phyloP scores from a whole-genome alignment of 53 echinoderm and acorn worm genomes.

The Antedon mediterranea region DNA sequence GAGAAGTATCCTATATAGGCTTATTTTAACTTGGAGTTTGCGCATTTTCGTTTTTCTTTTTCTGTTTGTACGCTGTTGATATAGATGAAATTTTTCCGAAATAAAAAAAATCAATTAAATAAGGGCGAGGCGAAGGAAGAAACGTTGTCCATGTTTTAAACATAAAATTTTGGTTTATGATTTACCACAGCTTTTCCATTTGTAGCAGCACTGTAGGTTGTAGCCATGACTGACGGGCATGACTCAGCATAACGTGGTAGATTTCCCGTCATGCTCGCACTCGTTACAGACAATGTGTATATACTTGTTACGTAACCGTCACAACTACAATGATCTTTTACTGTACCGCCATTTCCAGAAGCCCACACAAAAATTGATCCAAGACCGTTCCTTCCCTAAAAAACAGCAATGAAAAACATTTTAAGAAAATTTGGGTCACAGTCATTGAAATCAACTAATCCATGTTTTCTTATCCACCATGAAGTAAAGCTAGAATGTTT shows the following conservation, averaged over 20 bases:
- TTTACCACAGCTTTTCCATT: slow-evolving; percentile 58
- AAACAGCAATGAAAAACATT: too few species aligned
- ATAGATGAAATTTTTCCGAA: too few species aligned
- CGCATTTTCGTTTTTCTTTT: too few species aligned
- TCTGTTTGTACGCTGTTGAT: too few species aligned
- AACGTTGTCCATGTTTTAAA: not conserved
- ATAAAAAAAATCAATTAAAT: too few species aligned
- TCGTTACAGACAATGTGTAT: slow-evolving; percentile 76
- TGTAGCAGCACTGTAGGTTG: slow-evolving; percentile 65
- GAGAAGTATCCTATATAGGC: too few species aligned
- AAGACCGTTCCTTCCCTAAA: slow-evolving; percentile 67
- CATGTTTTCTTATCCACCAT: too few species aligned
- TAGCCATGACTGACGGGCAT: slow-evolving; percentile 70
- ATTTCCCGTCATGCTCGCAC: slow-evolving; percentile 43
- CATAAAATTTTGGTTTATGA: slow-evolving; percentile 6
- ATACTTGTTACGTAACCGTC: slow-evolving; percentile 92
- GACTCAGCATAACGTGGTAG: slow-evolving; percentile 68
- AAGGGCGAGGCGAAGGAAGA: too few species aligned
- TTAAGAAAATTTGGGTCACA: too few species aligned
- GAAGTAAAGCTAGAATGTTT: too few species aligned
- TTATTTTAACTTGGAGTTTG: too few species aligned
- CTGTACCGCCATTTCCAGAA: slow-evolving; percentile 73
- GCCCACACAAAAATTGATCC: slow-evolving; percentile 97
- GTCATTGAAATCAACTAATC: too few species aligned
- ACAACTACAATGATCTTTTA: slow-evolving; percentile 54